These are phyloP conservation scores for Andrena cerasifolii DNA, from an alignment of 1,140 invertebrate species.

Conservation along the genomic window DNA sequence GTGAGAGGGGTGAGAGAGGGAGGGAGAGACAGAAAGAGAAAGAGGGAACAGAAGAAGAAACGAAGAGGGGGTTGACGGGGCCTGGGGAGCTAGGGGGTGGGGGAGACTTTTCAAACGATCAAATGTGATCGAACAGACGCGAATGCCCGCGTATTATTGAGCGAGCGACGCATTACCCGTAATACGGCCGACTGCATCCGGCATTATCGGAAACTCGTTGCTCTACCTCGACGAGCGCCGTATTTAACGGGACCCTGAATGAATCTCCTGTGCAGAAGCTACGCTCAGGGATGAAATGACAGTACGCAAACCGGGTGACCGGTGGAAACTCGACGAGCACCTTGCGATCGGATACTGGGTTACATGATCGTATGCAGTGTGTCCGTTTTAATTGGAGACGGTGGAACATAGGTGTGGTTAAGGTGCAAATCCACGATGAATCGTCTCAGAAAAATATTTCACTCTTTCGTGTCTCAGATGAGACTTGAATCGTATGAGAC, in stretches of 20 bases:
- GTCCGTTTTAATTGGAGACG: too few species aligned
- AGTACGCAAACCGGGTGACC: conserved; percentile 13
- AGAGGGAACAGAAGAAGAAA: conserved; percentile 13
- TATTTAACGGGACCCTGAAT: conserved; percentile 71
- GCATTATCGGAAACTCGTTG: conserved; percentile 78
- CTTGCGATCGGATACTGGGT: not conserved
- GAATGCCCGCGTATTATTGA: conserved; percentile 69
- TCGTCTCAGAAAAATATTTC: too few species aligned
- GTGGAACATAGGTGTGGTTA: too few species aligned
- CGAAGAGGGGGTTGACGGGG: not conserved
- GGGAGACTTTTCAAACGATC: conserved; percentile 57
- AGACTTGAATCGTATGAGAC: too few species aligned
- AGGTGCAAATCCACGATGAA: too few species aligned
- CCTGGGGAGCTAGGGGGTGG: not conserved
- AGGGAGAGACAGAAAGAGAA: too few species aligned
- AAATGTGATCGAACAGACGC: conserved; percentile 68
- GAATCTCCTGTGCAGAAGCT: conserved; percentile 35
- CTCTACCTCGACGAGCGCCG: conserved; percentile 65
- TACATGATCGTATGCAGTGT: too few species aligned
- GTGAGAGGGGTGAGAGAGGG: too few species aligned
- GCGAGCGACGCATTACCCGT: conserved; percentile 73
- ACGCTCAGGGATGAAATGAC: conserved; percentile 55
- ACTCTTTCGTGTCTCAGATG: too few species aligned
- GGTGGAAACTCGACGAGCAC: conserved; percentile 13
- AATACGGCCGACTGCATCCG: conserved; percentile 75